Evolutionary conservation across 2,113 vertebrate genomes (phyloP).

Genomic region (Scomber colias): DNA sequence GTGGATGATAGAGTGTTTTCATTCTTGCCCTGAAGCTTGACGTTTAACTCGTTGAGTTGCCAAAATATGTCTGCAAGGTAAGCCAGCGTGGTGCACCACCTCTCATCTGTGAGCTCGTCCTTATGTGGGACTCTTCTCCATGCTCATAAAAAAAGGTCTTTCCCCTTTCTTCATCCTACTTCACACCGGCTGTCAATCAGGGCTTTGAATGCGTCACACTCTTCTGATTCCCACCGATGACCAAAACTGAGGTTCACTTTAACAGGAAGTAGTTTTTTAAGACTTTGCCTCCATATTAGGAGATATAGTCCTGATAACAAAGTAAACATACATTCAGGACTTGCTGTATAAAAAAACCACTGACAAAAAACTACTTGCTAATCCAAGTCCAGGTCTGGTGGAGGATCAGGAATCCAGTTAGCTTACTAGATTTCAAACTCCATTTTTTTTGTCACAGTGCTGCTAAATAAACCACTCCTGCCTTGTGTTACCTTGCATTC

Average conservation of each 20-base stretch:
- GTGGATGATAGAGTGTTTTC: constrained; percentile 1
- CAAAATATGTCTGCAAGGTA: constrained; percentile 6
- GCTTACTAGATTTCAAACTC: neutral
- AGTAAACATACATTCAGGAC: too few relatives aligned
- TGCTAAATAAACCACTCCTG: neutral
- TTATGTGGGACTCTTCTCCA: neutral
- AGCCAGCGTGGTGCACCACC: neutral
- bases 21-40: neutral
- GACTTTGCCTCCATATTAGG: too few relatives aligned
- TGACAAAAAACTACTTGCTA: too few relatives aligned
- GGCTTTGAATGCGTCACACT: too few relatives aligned
- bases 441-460: neutral
- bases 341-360: too few relatives aligned
- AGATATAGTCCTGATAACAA: too few relatives aligned
- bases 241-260: too few relatives aligned
- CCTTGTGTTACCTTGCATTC: neutral
- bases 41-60: neutral
- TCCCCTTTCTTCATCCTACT: neutral
- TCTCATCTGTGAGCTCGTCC: neutral
- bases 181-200: too few relatives aligned
- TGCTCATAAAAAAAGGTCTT: neutral
- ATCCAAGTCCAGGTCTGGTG: neutral
- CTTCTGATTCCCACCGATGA: too few relatives aligned
- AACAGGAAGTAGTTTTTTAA: too few relatives aligned
- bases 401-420: neutral